Evolutionary conservation across 2,113 vertebrate species (phyloP).

Genomic region (Narcine bancroftii): DNA sequence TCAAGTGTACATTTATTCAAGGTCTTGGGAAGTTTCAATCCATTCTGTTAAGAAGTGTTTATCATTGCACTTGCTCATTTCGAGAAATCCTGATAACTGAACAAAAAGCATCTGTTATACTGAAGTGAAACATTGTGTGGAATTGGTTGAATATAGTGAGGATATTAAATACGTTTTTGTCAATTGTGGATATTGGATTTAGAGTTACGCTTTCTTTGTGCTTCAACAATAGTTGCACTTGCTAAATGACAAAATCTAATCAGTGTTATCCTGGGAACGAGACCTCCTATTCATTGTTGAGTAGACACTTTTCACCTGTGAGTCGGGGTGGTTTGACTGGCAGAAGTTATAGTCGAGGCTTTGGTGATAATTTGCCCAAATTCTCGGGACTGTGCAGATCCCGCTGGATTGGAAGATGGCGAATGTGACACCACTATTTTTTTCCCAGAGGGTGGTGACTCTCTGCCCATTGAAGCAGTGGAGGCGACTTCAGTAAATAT

Average conservation of each 20-base stretch:
- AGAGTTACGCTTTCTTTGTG: not conserved
- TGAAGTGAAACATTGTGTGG: not conserved
- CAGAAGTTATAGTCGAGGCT: too few relatives aligned
- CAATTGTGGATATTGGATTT: not conserved
- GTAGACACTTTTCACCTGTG: too few relatives aligned
- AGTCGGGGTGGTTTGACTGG: too few relatives aligned
- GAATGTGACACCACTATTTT: too few relatives aligned
- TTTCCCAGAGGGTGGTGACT: too few relatives aligned
- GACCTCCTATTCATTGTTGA: not conserved
- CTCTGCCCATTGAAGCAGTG: too few relatives aligned
- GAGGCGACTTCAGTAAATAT: too few relatives aligned
- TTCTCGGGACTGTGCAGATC: too few relatives aligned
- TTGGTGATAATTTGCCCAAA: too few relatives aligned
- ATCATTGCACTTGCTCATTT: not conserved
- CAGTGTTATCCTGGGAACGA: not conserved
- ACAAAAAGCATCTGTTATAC: not conserved
- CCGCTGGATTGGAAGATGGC: too few relatives aligned
- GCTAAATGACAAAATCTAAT: constrained; percentile 10
- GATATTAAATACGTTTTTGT: not conserved
- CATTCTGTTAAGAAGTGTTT: not conserved
- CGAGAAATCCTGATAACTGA: not conserved
- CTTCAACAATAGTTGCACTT: not conserved
- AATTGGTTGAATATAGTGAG: too few relatives aligned
- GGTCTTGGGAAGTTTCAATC: not conserved
- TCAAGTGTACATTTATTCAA: not conserved